Evolutionary conservation across 2,797 vertebrate genomes (phyloP).

Genomic region (Crocodylus rhombifer): DNA sequence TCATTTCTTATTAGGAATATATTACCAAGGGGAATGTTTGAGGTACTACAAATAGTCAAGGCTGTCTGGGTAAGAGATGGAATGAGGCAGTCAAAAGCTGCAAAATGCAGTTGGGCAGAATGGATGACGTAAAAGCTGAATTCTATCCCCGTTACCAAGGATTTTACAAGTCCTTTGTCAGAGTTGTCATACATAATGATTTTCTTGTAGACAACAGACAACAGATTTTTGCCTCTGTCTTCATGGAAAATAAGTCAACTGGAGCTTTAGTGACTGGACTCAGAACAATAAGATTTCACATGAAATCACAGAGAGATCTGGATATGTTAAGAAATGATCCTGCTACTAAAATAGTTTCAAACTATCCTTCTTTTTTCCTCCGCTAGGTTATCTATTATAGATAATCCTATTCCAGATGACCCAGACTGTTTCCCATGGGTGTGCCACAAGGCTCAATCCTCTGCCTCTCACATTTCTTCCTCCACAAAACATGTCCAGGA

Average conservation of each 20-base stretch:
- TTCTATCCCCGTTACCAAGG: background rate
- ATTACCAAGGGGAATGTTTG: background rate
- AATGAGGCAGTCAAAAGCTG: background rate
- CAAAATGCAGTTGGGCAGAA: background rate
- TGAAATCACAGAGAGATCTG: background rate
- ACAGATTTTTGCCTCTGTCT: conserved; percentile 1
- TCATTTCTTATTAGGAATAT: background rate
- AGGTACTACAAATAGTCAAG: background rate
- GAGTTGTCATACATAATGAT: background rate
- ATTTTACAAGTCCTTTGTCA: background rate
- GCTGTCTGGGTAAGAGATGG: background rate
- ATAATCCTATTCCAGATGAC: background rate
- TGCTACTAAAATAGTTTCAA: background rate
- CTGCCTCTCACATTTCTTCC: background rate
- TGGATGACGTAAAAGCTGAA: background rate
- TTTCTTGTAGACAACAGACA: background rate
- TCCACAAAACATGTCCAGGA: background rate
- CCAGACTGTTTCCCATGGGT: background rate
- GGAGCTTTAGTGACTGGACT: conserved; percentile 12
- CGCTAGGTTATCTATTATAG: background rate
- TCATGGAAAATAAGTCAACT: conserved; percentile 1
- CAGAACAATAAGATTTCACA: background rate
- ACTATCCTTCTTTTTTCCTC: background rate
- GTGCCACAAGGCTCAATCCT: background rate
- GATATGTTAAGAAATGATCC: background rate